phyloP scores from a whole-genome alignment of 2,888 invertebrate species.

The Parnassius smintheus region DNA sequence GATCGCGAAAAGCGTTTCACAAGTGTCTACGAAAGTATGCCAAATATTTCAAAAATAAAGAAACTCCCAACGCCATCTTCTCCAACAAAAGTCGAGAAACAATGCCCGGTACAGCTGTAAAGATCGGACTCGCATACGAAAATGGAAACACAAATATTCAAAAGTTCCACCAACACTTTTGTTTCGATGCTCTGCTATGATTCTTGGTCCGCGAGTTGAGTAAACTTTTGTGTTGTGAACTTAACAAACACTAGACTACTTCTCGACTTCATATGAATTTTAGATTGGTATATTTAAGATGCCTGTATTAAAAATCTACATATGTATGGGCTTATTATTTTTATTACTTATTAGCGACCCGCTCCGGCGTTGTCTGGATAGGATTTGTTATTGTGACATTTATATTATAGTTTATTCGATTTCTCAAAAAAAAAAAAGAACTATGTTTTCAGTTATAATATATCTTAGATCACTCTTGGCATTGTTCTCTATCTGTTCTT shows the following conservation, averaged over 20 bases:
- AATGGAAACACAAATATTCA: slow-evolving; percentile 21
- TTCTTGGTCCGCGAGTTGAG: slow-evolving; percentile 14
- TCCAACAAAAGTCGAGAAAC: slow-evolving; percentile 19
- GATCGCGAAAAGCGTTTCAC: background rate
- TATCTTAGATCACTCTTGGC: no score
- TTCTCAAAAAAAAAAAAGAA: no score
- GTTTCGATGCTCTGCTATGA: slow-evolving; percentile 9
- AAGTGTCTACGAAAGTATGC: slow-evolving; percentile 6
- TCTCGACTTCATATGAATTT: slow-evolving; percentile 8
- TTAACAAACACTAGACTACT: slow-evolving; percentile 10
- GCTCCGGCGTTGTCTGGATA: no score
- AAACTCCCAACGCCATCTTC: slow-evolving; percentile 2
- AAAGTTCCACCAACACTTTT: slow-evolving; percentile 19
- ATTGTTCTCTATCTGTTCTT: no score
- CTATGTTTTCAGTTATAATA: no score
- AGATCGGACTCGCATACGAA: slow-evolving; percentile 15
- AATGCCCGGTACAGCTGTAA: slow-evolving; percentile 11
- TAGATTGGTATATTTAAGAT: background rate
- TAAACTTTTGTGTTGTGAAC: slow-evolving; percentile 13
- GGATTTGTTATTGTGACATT: no score
- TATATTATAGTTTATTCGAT: no score
- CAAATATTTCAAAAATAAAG: slow-evolving; percentile 12
- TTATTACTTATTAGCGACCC: no score
- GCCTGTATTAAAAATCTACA: no score
- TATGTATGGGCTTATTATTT: no score